phyloP scores from a whole-genome alignment of 2,113 vertebrate genomes.

The Xiphophorus maculatus region DNA sequence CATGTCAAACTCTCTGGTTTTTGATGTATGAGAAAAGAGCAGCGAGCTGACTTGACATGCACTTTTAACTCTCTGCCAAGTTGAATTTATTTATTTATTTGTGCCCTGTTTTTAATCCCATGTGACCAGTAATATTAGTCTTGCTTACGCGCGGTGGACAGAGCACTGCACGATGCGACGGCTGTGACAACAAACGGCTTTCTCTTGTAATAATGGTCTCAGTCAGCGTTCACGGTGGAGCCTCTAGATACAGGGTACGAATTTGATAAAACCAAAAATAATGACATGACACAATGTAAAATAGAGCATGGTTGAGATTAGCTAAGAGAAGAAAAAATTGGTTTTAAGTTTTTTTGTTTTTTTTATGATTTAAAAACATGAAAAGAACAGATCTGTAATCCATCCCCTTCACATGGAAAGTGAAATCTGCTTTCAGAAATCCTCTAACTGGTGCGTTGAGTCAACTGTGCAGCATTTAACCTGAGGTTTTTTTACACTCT shows the following conservation, averaged over 20 bases:
- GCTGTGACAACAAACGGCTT: constrained; percentile 24
- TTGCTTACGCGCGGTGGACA: constrained; percentile 17
- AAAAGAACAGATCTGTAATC: too few relatives aligned
- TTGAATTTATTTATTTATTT: constrained; percentile 57
- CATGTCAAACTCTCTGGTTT: constrained; percentile 55
- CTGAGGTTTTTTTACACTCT: too few relatives aligned
- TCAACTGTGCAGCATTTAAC: too few relatives aligned
- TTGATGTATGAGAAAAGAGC: constrained; percentile 69
- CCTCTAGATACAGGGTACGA: neutral
- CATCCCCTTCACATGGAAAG: too few relatives aligned
- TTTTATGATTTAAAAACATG: too few relatives aligned
- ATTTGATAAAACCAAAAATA: constrained; percentile 14
- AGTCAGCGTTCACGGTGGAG: constrained; percentile 9
- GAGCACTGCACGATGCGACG: constrained; percentile 17
- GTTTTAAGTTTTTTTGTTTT: too few relatives aligned
- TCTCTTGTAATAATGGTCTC: constrained; percentile 17
- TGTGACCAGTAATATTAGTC: constrained; percentile 35
- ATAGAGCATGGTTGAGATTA: too few relatives aligned
- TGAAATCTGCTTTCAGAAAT: too few relatives aligned
- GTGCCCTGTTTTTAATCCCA: constrained; percentile 28
- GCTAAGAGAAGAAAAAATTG: too few relatives aligned
- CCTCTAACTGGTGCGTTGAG: too few relatives aligned
- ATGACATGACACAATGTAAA: neutral
- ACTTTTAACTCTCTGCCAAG: constrained; percentile 64
- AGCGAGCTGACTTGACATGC: constrained; percentile 59